Conservation (phyloP, 1,140 invertebrate genomes). For the Ceratosolen fusciceps region DNA sequence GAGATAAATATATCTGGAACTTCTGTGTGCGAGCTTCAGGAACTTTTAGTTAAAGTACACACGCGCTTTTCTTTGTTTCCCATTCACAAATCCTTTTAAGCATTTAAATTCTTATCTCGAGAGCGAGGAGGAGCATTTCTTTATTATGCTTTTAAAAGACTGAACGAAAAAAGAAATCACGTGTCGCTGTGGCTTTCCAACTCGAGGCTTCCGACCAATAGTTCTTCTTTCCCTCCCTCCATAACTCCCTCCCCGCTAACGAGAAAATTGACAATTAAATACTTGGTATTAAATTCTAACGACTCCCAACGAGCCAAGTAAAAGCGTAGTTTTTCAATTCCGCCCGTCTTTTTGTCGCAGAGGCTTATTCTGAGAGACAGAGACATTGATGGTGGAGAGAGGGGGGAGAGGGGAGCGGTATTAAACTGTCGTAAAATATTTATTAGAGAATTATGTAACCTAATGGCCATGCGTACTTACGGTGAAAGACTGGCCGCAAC, state of each 20-base stretch:
- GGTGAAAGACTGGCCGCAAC: background rate
- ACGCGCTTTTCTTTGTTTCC: background rate
- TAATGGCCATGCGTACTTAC: background rate
- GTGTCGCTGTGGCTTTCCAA: background rate
- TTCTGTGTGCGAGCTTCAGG: background rate
- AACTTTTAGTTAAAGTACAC: background rate
- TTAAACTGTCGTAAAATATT: constrained; percentile 9
- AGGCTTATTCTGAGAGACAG: background rate
- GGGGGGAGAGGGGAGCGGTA: no score
- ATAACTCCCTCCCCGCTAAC: no score
- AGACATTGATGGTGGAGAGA: no score
- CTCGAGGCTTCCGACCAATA: no score
- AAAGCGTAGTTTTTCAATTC: background rate
- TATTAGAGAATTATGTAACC: constrained; percentile 8
- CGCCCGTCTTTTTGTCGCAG: background rate
- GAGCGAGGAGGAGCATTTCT: background rate
- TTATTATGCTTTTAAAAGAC: background rate
- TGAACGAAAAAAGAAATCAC: no score
- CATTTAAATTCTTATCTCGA: background rate
- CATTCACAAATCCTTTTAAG: background rate
- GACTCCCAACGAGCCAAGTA: background rate
- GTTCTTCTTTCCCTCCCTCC: no score
- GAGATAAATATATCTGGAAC: background rate
- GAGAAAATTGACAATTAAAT: background rate
- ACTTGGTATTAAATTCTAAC: background rate